Evolutionary conservation across 2,888 invertebrate species (phyloP), one percentile per base, ranked within the genome.

Genomic region (Nesidiocoris tenuis): DNA sequence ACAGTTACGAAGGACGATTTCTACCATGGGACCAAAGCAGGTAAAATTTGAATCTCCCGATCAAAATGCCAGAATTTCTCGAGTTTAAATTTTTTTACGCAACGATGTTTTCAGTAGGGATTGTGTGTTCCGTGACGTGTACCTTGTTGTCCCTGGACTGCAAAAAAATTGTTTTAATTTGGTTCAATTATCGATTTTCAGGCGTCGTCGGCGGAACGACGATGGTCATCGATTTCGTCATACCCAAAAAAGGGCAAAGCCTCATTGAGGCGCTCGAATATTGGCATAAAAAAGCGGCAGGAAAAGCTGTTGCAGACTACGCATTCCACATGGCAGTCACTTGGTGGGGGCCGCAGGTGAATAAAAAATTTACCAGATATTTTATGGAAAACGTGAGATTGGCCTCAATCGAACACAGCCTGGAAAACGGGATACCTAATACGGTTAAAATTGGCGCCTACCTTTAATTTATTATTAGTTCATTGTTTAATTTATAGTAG

Each of bases 161-260:
- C n/a, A n/a, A n/a, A n/a, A n/a, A n/a, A n/a, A n/a, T n/a, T n/a
- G n/a, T n/a, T n/a, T n/a, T n/a, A n/a, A n/a, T n/a, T n/a, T n/a
- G n/a, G n/a, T n/a, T n/a, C n/a, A n/a, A n/a, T n/a, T n/a, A n/a
- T n/a, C n/a, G n/a, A n/a, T n/a, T n/a, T n/a, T n/a, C 39, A 65
- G 65, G 98, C 0, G 87, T 99, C 1, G 96, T 98, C 76, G 99
- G 99, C 39, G 99, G 98, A 71, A 99, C 98, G 61, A 99, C 99
- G 9, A 98, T 95, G 88, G 92, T 98, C 82, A 92, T 96, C 84
- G 96, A 96, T 85, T 96, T 95, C 84, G 96, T 91, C 19, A 85
- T 95, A 76, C 95, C 95, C 0, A 87, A 88, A 77, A 90, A 90
- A 82, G 92, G 92, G 0, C 93, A 95, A 82, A 94, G 94, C 0